Conservation (phyloP, 2,113 vertebrate species). For the Paramormyrops kingsleyae region DNA sequence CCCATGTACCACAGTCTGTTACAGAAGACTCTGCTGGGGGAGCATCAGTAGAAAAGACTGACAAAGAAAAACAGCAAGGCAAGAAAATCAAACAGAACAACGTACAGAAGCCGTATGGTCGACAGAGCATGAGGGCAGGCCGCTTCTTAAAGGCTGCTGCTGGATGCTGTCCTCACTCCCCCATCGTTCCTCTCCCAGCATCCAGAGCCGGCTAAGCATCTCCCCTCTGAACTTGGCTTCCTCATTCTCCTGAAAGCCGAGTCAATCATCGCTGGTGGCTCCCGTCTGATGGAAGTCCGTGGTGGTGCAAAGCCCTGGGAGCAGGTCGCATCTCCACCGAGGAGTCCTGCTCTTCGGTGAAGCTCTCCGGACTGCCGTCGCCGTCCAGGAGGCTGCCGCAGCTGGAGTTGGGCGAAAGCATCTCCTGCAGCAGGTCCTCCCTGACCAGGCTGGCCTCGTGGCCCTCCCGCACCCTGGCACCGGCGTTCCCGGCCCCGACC, state of each 20-base stretch:
- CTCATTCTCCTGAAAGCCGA: not conserved
- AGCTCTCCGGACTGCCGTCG: constrained; percentile 76
- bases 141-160: not conserved
- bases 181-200: not conserved
- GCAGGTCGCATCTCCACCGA: constrained; percentile 59
- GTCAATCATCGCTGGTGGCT: constrained; percentile 66
- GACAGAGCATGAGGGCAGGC: not conserved
- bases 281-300: constrained; percentile 64
- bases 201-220: not conserved
- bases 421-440: constrained; percentile 83
- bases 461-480: constrained; percentile 67
- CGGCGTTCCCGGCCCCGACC: constrained; percentile 70
- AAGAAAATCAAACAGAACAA: not conserved
- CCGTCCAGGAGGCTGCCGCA: constrained; percentile 77
- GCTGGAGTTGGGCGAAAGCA: constrained; percentile 78
- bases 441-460: constrained; percentile 63
- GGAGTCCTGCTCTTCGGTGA: constrained; percentile 68
- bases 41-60: not conserved
- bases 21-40: not conserved
- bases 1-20: constrained; percentile 3
- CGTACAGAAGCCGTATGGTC: not conserved
- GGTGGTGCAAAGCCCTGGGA: constrained; percentile 56
- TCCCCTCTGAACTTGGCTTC: not conserved
- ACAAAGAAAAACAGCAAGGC: not conserved
- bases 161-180: not conserved